Evolutionary conservation across 2,113 vertebrate species (phyloP).

Genomic region (Oplegnathus fasciatus): DNA sequence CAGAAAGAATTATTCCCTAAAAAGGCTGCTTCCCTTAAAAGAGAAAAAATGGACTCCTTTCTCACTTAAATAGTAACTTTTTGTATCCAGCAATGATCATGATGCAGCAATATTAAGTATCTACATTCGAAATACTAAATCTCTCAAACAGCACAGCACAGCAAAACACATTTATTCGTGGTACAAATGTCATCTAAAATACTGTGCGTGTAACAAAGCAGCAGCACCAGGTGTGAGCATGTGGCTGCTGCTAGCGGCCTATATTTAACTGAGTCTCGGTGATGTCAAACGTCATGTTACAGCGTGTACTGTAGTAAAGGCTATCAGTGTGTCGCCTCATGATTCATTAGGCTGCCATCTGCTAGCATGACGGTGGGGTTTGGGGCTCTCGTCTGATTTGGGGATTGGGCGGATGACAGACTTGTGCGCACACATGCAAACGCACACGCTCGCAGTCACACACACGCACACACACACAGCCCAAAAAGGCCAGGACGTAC

Average conservation of each 20-base stretch:
- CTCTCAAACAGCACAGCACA: background rate
- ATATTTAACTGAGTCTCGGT: slow-evolving; percentile 61
- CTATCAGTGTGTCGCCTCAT: slow-evolving; percentile 66
- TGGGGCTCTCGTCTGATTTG: slow-evolving; percentile 49
- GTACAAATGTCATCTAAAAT: slow-evolving; percentile 15
- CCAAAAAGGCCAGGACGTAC: background rate
- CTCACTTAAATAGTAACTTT: background rate
- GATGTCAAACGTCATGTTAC: slow-evolving; percentile 56
- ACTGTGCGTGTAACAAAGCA: slow-evolving; percentile 46
- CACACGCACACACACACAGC: background rate
- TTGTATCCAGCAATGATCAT: background rate
- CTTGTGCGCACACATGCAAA: slow-evolving; percentile 28
- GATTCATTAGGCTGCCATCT: slow-evolving; percentile 77
- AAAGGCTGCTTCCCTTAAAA: background rate
- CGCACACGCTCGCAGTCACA: background rate
- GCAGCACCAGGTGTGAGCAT: slow-evolving; percentile 57
- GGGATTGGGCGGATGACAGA: slow-evolving; percentile 50
- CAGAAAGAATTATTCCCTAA: background rate
- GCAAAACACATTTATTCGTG: background rate
- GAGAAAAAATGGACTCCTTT: background rate
- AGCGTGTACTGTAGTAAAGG: slow-evolving; percentile 66
- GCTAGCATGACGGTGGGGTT: slow-evolving; percentile 37
- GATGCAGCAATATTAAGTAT: background rate
- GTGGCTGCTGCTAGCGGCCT: slow-evolving; percentile 38
- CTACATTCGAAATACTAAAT: background rate